Base-by-base conservation (phyloP, 2,113 vertebrate species). In the Oryzias curvinotus region DNA sequence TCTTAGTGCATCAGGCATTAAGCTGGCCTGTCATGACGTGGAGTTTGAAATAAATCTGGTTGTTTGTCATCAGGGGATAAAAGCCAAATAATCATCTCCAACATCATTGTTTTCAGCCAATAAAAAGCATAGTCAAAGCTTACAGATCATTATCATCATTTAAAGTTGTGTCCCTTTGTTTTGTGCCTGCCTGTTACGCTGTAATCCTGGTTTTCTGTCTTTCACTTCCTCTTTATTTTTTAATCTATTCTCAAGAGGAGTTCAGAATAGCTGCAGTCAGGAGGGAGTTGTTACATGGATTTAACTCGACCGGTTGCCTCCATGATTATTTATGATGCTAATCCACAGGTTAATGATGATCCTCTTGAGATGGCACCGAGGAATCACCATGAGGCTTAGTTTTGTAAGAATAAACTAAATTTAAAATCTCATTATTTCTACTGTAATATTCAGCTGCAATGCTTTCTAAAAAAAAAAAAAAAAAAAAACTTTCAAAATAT, bases 251-350 rank as follows among this genome's bases (percentile, higher is more conserved):
- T 62, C 62, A 19, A 7, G 74, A 65, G 62, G 68, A 59, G 65
- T 56, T 65, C 45, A 71, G 57, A 69, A 71, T 63, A 71, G 25
- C 57, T 44, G 61, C 18, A 53, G 52, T 67, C 71, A 52, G 0
- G 7, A 23, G 66, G 61, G 75, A 70, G 54, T 52, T 65, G 52
- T 78, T 77, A 76, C 63, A 58, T 67, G 66, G 69, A 58, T 79
- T 77, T 74, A 74, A 76, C 57, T 57, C 28, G 7, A 53, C 51
- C 5, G 15, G 45, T 67, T 73, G 71, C 30, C 49, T 62, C 36
- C 41, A 26, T 58, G 41, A 66, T 68, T 65, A 46, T 57, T 64
- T 46, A 64, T 64, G 49, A 68, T 63, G 36, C 25, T 57, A 60
- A 77, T 73, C 52, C 56, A 56, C 63, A 30, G 58, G 60, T 69